Evolutionary conservation across 2,113 vertebrate species (phyloP), one percentile per base, ranked within the genome.

Genomic region (Reinhardtius hippoglossoides): DNA sequence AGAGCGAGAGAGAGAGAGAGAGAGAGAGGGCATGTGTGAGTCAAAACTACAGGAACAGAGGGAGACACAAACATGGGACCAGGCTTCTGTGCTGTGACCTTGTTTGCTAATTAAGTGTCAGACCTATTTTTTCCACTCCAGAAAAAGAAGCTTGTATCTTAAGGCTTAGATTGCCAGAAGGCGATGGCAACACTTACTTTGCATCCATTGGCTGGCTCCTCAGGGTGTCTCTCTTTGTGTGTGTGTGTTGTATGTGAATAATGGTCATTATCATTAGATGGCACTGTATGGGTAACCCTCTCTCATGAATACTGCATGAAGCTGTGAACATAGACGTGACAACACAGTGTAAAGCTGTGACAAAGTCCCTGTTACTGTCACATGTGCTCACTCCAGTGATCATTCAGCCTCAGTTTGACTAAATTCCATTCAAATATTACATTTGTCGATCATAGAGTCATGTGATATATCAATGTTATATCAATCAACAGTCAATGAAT

Each of bases 31-130:
- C 35, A 37, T 37, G 35, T 16, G 15, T 16, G 46, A 18, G 46
- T 50, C 46, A 50, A 50, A 50, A 50, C 16, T 50, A 9, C 15
- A 20, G 50, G 50, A 65, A 76, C 65, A 70, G 64, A 52, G 27
- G 20, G 66, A 76, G 66, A 79, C 76, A 76, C 55, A 85, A 87
- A 82, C 73, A 76, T 35, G 62, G 72, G 74, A 71, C 79, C 71
- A 35, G 73, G 73, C 63, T 74, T 50, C 57, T 67, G 31, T 46
- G 68, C 37, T 74, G 58, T 87, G 92, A 89, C 91, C 88, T 81
- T 92, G 82, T 90, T 90, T 88, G 84, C 81, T 89, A 91, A 93
- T 85, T 82, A 91, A 65, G 80, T 86, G 88, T 91, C 92, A 91
- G 74, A 75, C 75, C 78, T 80, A 71, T 89, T 93, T 89, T 31